Conservation (phyloP, 2,888 invertebrate genomes). For the Clivina fossor region DNA sequence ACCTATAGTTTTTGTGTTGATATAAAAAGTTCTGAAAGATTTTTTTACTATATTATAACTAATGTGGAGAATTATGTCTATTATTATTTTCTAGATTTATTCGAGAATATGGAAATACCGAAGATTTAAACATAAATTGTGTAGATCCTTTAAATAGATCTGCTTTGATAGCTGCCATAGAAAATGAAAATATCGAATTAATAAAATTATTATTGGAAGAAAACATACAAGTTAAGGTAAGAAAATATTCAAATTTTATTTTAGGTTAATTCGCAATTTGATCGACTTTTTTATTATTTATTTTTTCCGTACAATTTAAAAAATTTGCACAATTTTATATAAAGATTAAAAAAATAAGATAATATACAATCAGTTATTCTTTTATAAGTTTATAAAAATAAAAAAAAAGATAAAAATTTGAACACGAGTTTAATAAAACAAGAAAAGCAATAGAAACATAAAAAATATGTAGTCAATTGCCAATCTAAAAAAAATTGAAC, state of each 20-base stretch:
- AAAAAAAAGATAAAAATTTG: too few relatives aligned
- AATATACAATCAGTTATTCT: too few relatives aligned
- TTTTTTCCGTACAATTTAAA: not conserved
- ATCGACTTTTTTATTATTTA: not conserved
- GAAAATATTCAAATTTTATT: too few relatives aligned
- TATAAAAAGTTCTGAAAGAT: not conserved
- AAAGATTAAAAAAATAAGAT: too few relatives aligned
- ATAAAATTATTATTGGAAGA: constrained; percentile 79
- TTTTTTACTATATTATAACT: not conserved
- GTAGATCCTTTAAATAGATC: constrained; percentile 93
- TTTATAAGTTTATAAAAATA: too few relatives aligned
- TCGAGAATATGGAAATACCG: constrained; percentile 66
- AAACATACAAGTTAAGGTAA: constrained; percentile 82
- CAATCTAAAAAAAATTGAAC: too few relatives aligned
- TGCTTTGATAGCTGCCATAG: constrained; percentile 91
- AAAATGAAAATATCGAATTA: constrained; percentile 95
- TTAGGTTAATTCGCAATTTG: not conserved
- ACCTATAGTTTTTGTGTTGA: too few relatives aligned
- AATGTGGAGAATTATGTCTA: not conserved
- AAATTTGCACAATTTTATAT: constrained; percentile 27
- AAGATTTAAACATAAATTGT: constrained; percentile 87
- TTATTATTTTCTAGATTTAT: constrained; percentile 61
- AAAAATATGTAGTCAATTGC: too few relatives aligned
- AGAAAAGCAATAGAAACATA: too few relatives aligned
- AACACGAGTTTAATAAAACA: too few relatives aligned